Evolutionary conservation across 2,113 vertebrate genomes (phyloP), one percentile per base, ranked within the genome.

Genomic region (Panurus biarmicus): DNA sequence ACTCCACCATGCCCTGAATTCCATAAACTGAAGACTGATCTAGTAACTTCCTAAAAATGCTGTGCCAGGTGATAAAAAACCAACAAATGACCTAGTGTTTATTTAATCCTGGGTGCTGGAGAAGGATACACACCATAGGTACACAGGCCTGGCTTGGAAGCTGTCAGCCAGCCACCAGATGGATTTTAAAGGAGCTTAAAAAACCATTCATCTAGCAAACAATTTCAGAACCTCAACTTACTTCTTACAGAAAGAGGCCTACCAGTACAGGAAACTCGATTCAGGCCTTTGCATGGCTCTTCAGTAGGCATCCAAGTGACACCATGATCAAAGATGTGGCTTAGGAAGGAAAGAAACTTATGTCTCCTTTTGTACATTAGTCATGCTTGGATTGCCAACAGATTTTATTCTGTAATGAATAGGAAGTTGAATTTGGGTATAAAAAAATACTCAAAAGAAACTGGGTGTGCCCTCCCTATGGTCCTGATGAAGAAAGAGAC

Each of bases 371-470:
- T 80, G 71, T 77, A 74, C 10, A 33, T 64, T 8, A 91, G 82
- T 91, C 85, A 77, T 67, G 94, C 64, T 91, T 80, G 67, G 82
- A 95, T 85, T 79, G 62, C 82, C 64, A 80, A 90, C 79, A 86
- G 82, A 95, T 86, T 86, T 89, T 25, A 45, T 40, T 84, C 81
- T 80, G 48, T 42, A 70, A 91, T 58, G 60, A 89, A 45, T 54
- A 83, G 66, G 91, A 95, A 95, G 90, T 14, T 60, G 75, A 40
- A 83, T 90, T 83, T 93, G 75, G 26, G 26, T 79, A 66, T 53
- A 33, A 89, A 90, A 95, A 85, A 50, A 66, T n/a, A 93, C 36
- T 85, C 71, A 58, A 78, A 96, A 93, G 89, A 71, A 78, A 60
- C 19, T 69, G 73, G 65, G 13, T 81, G 88, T 89, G 84, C 31